Evolutionary conservation across 2,888 invertebrate species (phyloP), one percentile per base, ranked within the genome.

Genomic region (Oithona nana): DNA sequence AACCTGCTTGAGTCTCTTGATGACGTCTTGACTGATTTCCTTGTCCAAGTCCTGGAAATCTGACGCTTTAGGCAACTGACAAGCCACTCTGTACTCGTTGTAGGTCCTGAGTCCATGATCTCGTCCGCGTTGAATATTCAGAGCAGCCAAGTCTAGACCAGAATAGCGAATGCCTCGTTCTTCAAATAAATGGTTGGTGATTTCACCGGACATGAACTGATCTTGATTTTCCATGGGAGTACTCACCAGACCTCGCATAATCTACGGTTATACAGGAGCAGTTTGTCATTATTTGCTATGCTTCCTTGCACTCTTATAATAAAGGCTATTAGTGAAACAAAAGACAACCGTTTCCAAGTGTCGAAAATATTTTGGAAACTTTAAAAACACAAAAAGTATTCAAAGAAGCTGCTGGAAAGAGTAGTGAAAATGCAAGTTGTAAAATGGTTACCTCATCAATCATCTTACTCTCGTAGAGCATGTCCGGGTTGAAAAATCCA

Each of bases 21-120:
- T 86, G 20, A 86, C 84, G 28, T 55, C 69, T 61, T 66, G 67
- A 57, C 70, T 68, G 69, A 93, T 84, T 74, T 90, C 90, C 58
- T 88, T 81, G 0, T 83, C 79, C 26, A 95, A 75, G 71, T 95
- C 94, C 61, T 88, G 86, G 74, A 93, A 94, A 1, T 79, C 81
- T 0, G 80, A 77, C 0, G 92, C 93, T 63, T 86, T 79, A 71
- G 87, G 88, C 66, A 93, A 72, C 69, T 92, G 92, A 69, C 94
- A 94, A 6, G 90, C 78, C 0, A 86, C 87, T 65, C 93, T 80
- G 75, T 90, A 92, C 71, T 87, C 85, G 71, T 92, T 92, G 72
- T 92, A 92, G 0, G 87, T 83, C 0, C 86, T 85, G 39, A 92
- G 75, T 0, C 89, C 92, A 68, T 92, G 90, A 72, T 92, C 90